These are phyloP conservation scores for Notocelia uddmanniana DNA, from an alignment of 2,888 invertebrate species.

Conservation along the genomic window DNA sequence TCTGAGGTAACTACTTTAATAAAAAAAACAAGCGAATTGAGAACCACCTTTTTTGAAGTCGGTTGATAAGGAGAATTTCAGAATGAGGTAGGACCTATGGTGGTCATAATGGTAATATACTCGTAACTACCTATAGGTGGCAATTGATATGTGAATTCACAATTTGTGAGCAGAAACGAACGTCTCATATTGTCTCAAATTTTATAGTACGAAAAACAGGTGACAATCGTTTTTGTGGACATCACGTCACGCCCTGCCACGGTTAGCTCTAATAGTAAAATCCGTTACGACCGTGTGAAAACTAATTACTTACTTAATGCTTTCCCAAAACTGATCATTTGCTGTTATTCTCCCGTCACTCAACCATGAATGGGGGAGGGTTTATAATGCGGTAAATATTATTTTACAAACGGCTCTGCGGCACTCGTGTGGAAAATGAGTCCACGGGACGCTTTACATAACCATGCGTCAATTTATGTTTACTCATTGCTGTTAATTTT, in stretches of 20 bases:
- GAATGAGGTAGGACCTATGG: too few relatives aligned
- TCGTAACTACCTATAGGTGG: too few relatives aligned
- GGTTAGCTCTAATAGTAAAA: conserved; percentile 14
- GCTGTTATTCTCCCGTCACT: conserved; percentile 64
- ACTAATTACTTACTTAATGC: conserved; percentile 57
- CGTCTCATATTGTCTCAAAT: not conserved
- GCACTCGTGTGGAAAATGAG: conserved; percentile 69
- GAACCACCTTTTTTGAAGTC: too few relatives aligned
- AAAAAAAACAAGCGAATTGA: too few relatives aligned
- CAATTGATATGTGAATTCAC: not conserved
- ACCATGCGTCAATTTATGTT: conserved; percentile 51
- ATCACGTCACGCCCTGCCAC: not conserved
- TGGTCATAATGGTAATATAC: too few relatives aligned
- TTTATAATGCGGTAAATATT: conserved; percentile 73
- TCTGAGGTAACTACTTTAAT: too few relatives aligned
- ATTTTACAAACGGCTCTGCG: conserved; percentile 70
- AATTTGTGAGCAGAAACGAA: too few relatives aligned
- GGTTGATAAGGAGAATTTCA: too few relatives aligned
- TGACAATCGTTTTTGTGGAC: not conserved
- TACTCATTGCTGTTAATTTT: conserved; percentile 27
- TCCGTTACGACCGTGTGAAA: conserved; percentile 56
- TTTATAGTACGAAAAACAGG: not conserved
- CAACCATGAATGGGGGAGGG: conserved; percentile 68
- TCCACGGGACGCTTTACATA: conserved; percentile 66
- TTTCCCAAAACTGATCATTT: conserved; percentile 63